phyloP scores from a whole-genome alignment of 2,797 vertebrate genomes.

The Acomys russatus region DNA sequence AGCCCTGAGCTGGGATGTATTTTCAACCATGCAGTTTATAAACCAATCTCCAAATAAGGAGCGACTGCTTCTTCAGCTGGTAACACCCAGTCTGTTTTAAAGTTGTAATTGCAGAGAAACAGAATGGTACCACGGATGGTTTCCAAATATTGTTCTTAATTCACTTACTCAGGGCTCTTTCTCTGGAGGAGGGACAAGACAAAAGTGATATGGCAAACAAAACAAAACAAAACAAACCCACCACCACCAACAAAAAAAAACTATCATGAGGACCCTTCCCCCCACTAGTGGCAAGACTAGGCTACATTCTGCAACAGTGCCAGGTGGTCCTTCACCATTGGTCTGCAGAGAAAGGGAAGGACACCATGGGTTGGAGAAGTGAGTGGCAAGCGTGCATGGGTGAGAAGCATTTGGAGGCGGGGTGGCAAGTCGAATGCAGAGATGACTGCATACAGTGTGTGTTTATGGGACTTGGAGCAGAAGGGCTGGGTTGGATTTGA shows the following conservation, averaged over 20 bases:
- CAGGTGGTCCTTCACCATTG: not conserved
- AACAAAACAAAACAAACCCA: no score
- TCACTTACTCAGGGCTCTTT: not conserved
- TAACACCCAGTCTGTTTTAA: slow-evolving; percentile 56
- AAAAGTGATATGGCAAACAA: not conserved
- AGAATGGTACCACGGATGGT: not conserved
- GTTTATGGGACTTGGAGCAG: not conserved
- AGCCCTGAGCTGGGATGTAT: slow-evolving; percentile 58
- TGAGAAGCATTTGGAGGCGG: not conserved
- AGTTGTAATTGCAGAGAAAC: slow-evolving; percentile 62
- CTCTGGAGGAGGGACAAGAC: not conserved
- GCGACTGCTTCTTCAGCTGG: not conserved
- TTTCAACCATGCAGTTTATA: slow-evolving; percentile 74
- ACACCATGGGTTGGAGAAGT: not conserved
- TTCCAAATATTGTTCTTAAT: slow-evolving; percentile 58
- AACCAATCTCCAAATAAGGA: slow-evolving; percentile 54
- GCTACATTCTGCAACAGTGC: slow-evolving; percentile 27
- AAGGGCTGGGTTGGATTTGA: not conserved
- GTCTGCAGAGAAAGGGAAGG: not conserved
- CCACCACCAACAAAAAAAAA: no score
- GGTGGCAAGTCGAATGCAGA: not conserved
- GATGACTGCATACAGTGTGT: not conserved
- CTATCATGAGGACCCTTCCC: not conserved
- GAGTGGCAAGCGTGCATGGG: not conserved
- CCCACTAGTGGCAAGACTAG: not conserved